phyloP scores from a whole-genome alignment of 1,140 invertebrate genomes.

The Scaptomyza montana region DNA sequence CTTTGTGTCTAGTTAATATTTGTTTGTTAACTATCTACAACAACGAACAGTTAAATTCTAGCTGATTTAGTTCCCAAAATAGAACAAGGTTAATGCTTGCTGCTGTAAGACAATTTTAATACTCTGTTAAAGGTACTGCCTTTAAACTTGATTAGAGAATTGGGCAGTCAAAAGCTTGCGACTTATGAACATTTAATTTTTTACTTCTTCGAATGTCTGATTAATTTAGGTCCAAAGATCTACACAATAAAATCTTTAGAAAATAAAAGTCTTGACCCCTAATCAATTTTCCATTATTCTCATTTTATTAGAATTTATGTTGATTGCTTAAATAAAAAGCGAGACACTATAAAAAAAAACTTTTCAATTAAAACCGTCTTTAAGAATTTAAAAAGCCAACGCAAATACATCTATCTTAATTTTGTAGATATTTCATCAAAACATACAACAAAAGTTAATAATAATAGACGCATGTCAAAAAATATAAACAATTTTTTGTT shows the following conservation, averaged over 20 bases:
- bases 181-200: no score
- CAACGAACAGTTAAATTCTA: background rate
- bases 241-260: no score
- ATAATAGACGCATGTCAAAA: background rate
- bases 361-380: conserved; percentile 44
- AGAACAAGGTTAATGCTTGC: background rate
- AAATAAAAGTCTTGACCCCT: background rate
- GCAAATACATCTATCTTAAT: background rate
- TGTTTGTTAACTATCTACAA: background rate
- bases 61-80: background rate
- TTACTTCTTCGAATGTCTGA: no score
- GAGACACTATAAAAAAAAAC: background rate
- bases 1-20: conserved; percentile 7
- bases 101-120: background rate
- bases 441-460: background rate
- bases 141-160: background rate
- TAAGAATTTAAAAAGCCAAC: background rate
- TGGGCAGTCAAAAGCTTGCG: background rate
- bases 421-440: background rate
- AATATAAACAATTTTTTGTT: conserved; percentile 1
- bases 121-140: background rate
- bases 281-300: background rate
- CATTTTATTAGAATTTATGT: background rate
- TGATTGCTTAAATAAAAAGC: conserved; percentile 40
- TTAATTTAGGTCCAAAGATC: no score